Evolutionary conservation across 2,113 vertebrate genomes (phyloP), one percentile per base, ranked within the genome.

Genomic region (Danionella cerebrum): DNA sequence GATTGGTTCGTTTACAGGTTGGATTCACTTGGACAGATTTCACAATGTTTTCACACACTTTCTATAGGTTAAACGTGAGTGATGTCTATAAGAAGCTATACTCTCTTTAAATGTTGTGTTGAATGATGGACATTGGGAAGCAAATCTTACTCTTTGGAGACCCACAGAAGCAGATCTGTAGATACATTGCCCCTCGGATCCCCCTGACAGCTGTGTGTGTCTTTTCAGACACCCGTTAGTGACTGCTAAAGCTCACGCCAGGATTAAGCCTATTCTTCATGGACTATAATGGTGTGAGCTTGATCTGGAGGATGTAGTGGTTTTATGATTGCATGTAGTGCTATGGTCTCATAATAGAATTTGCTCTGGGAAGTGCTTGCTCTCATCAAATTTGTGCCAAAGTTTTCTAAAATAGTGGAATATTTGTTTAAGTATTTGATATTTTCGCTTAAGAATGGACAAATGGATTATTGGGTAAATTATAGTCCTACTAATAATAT

Each of bases 181-280:
- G 83, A 84, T 67, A 74, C 76, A 65, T 59, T 67, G 73, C 76
- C 57, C 80, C 69, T 72, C 70, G 67, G 77, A 80, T n/a, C n/a
- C n/a, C n/a, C 78, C 80, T 78, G 79, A 79, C 84, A 83, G 79
- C 81, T 84, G 83, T 79, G 75, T 60, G 67, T 69, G 73, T 71
- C 70, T 86, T 85, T 83, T 79, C 64, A 16, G 5, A 67, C 36
- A 75, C 6, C 45, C 35, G 76, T 75, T 67, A 27, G 22, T 50
- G 53, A 24, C 67, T 31, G 70, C 78, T 72, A 84, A 81, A 75
- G 52, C 67, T 51, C 72, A 47, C 19, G 22, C 51, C 6, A 27
- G 10, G 18, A 47, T 54, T 65, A 33, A 67, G 38, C 41, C 51
- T 13, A 14, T 45, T 55, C 65, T 22, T 44, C 22, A 33, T 6